A percentile compares a stretch with the other conserved stretches of the same genome.
phyloP scores from a whole-genome alignment of 64 coral and sea anemone genomes.

The Dendronephthya gigantea region DNA sequence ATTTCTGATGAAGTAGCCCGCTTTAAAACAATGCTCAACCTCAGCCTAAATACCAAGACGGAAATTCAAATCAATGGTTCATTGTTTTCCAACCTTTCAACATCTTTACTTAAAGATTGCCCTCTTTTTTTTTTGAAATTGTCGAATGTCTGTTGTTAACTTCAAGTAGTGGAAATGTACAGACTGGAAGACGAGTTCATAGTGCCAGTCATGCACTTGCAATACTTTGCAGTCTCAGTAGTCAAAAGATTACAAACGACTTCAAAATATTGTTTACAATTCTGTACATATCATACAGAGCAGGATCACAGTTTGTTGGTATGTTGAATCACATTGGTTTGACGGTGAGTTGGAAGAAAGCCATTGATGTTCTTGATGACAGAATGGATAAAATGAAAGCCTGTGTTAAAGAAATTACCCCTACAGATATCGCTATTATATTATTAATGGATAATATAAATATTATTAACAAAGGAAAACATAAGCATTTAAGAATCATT shows the following conservation, averaged over 20 bases:
- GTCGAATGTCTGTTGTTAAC: neutral
- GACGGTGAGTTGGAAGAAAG: constrained; percentile 1
- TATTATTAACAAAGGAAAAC: neutral
- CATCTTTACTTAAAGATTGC: neutral
- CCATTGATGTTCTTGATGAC: constrained; percentile 1
- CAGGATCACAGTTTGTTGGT: neutral
- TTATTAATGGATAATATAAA: constrained; percentile 4
- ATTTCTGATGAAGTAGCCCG: neutral
- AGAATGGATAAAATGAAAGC: neutral
- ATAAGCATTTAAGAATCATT: neutral
- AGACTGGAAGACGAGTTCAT: constrained; percentile 6
- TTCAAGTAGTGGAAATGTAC: neutral
- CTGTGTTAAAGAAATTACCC: neutral
- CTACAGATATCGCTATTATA: constrained; percentile 1
- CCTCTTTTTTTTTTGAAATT: constrained; percentile 12
- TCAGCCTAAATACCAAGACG: neutral
- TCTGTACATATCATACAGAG: neutral
- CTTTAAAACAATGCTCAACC: neutral
- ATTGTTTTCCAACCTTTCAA: neutral
- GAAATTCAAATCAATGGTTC: neutral
- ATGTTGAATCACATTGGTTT: constrained; percentile 6
- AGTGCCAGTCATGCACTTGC: constrained; percentile 4
- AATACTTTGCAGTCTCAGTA: neutral
- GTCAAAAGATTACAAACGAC: constrained; percentile 7
- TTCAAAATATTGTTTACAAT: constrained; percentile 5